Evolutionary conservation across 2,888 invertebrate genomes (phyloP).

Genomic region (Pyrgus malvae): DNA sequence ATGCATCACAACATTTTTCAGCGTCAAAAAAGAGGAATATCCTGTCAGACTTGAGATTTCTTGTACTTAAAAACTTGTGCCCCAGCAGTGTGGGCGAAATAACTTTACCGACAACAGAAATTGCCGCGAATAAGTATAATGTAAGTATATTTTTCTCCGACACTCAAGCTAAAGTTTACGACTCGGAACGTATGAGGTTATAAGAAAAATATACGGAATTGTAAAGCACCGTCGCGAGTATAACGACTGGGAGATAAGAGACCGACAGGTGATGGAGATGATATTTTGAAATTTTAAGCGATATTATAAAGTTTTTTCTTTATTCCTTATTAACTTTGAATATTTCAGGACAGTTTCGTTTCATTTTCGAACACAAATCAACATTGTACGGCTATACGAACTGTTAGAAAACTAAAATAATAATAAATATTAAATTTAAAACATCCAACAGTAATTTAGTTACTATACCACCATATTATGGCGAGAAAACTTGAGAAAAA

Average conservation of each 20-base stretch:
- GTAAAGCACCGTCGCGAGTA: constrained; percentile 9
- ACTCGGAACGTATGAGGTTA: constrained; percentile 26
- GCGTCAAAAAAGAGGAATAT: constrained; percentile 19
- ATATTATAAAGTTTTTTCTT: too few relatives aligned
- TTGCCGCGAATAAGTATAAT: constrained; percentile 25
- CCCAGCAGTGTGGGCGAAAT: constrained; percentile 21
- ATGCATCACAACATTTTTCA: too few relatives aligned
- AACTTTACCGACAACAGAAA: constrained; percentile 26
- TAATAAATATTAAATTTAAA: too few relatives aligned
- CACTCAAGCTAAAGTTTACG: constrained; percentile 18
- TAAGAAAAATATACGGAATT: constrained; percentile 24
- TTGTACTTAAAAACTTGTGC: constrained; percentile 21
- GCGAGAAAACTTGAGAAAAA: too few relatives aligned
- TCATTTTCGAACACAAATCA: too few relatives aligned
- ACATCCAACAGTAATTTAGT: too few relatives aligned
- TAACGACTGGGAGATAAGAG: constrained; percentile 10
- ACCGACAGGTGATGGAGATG: constrained; percentile 27
- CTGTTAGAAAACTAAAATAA: too few relatives aligned
- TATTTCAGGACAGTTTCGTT: too few relatives aligned
- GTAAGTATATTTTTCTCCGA: constrained; percentile 22
- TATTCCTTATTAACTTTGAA: too few relatives aligned
- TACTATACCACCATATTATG: too few relatives aligned
- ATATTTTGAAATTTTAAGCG: constrained; percentile 31
- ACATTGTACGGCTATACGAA: too few relatives aligned
- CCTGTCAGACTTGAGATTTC: constrained; percentile 20